Evolutionary conservation across 2,888 invertebrate genomes (phyloP), one percentile per base, ranked within the genome.

Genomic region (Catocala fraxini): DNA sequence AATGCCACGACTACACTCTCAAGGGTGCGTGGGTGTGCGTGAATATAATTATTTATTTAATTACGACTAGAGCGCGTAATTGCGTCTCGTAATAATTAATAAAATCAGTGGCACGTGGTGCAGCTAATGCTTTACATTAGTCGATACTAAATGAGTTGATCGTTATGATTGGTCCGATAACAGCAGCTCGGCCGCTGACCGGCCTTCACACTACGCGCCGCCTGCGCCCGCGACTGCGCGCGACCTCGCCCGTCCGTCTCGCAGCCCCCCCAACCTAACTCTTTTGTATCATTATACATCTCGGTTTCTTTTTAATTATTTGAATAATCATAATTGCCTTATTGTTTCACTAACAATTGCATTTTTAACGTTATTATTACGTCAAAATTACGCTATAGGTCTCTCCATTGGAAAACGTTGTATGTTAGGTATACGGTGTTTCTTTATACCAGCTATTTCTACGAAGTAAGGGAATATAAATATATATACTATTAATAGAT

Each of bases 111-210:
- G 88, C 92, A 92, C 92, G 91, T 91, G 91, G 85, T 82, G 71
- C 68, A 75, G 79, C 80, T 84, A 83, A 85, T 84, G 82, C 78
- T 82, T 66, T 82, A 82, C 81, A 84, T 86, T 85, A 83, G 82
- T 78, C 70, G 78, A 78, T 78, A 80, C 75, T 80, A 75, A 83
- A 73, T 72, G 78, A 81, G 80, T 78, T 80, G 86, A 87, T 90
- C 83, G 83, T 86, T 88, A 87, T 80, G 88, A 89, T 88, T 88
- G 90, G 89, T 84, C 77, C 89, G 91, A 92, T 92, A 91, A 90
- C 79, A 83, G 75, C 78, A 80, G 90, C 88, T 84, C 91, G 93
- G 92, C 88, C 92, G 90, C 89, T 92, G 93, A 93, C 93, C 93
- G 93, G 86, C 93, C 93, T 93, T 93, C 93, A 92, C 93, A 85